A percentile compares a stretch with the other conserved stretches of the same genome.
These are phyloP conservation scores for Ceratina australensis DNA, from an alignment of 1,140 invertebrate species.

Conservation along the genomic window DNA sequence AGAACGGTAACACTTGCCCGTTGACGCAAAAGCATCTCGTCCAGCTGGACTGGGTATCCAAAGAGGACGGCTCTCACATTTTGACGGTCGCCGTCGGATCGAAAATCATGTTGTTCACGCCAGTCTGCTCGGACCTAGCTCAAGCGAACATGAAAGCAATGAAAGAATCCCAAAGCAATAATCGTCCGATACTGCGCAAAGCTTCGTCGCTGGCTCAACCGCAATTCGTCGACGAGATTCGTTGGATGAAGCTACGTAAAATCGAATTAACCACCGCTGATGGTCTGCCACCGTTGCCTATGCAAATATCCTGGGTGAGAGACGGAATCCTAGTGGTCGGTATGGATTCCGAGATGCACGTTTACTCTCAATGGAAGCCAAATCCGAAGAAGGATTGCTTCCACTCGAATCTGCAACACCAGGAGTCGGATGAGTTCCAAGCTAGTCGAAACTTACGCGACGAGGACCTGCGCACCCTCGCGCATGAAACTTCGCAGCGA, in stretches of 20 bases:
- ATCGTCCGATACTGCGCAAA: constrained; percentile 90
- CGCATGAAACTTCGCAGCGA: constrained; percentile 85
- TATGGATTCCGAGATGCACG: constrained; percentile 99
- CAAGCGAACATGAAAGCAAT: constrained; percentile 94
- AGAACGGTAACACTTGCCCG: constrained; percentile 94
- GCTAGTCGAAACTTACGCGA: constrained; percentile 89
- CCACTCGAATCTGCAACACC: constrained; percentile 75
- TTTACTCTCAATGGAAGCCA: constrained; percentile 98
- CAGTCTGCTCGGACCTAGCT: constrained; percentile 93
- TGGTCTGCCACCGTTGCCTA: constrained; percentile 96
- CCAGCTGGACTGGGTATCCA: constrained; percentile 99
- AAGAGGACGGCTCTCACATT: constrained; percentile 99
- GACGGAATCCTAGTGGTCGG: constrained; percentile 98
- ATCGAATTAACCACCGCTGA: constrained; percentile 96
- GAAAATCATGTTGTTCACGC: constrained; percentile 92
- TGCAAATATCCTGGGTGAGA: constrained; percentile 99
- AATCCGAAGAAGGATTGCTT: constrained; percentile 80
- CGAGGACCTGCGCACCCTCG: constrained; percentile 87
- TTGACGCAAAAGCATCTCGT: constrained; percentile 93
- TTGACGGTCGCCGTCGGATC: constrained; percentile 97
- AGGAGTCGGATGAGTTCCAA: constrained; percentile 83
- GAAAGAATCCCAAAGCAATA: constrained; percentile 89
- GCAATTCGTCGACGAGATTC: constrained; percentile 91
- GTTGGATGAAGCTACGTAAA: constrained; percentile 97
- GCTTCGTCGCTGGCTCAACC: constrained; percentile 92